Evolutionary conservation across 2,797 vertebrate genomes (phyloP).

Genomic region (Muscicapa striata): DNA sequence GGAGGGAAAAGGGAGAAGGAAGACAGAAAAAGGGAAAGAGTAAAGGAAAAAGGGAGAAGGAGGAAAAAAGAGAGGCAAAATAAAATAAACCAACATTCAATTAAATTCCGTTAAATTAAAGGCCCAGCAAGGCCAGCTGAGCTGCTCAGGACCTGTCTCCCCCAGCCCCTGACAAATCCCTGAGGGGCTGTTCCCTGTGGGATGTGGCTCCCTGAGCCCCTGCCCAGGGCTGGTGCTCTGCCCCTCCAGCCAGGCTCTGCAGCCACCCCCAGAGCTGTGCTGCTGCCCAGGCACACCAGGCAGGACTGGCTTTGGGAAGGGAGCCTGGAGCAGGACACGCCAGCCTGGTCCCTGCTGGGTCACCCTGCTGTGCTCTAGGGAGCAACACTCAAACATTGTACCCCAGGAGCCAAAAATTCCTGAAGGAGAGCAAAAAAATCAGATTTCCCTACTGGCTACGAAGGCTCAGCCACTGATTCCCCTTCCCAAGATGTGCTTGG

Average conservation of each 20-base stretch:
- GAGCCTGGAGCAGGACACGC: neutral
- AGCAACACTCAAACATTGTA: accelerated
- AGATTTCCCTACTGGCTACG: neutral
- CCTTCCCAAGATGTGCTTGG: neutral
- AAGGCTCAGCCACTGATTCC: neutral
- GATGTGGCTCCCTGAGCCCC: neutral
- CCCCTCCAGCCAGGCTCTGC: neutral
- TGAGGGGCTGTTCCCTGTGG: neutral
- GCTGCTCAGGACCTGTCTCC: neutral
- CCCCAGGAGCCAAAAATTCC: neutral
- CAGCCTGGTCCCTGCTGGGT: neutral
- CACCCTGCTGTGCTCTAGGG: neutral
- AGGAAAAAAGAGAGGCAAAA: neutral
- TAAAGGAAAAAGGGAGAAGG: neutral
- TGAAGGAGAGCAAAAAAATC: neutral
- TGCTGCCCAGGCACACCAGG: neutral
- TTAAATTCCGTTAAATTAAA: neutral
- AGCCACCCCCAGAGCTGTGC: neutral
- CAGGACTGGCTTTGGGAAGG: neutral
- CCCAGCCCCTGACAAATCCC: neutral
- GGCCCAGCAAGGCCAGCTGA: neutral
- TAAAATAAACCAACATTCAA: neutral
- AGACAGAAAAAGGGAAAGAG: neutral
- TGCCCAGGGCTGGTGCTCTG: neutral
- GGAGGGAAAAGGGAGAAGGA: no score